phyloP scores from a whole-genome alignment of 1,140 invertebrate species.

The Pogonomyrmex californicus region DNA sequence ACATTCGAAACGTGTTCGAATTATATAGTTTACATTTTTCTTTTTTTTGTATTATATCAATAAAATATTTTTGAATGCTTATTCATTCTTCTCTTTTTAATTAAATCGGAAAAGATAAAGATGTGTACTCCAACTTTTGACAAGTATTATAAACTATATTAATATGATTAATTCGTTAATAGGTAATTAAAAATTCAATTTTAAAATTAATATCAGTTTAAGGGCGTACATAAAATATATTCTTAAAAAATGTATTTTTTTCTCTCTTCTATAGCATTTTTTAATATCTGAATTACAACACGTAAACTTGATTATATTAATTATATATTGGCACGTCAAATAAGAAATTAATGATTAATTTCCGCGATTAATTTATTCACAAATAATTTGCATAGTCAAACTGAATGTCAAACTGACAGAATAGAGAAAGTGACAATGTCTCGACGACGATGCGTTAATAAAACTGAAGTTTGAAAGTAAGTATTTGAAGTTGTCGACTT shows the following conservation, averaged over 20 bases:
- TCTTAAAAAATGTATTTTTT: neutral
- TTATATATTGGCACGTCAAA: neutral
- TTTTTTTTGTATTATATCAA: too few relatives aligned
- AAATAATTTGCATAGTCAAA: neutral
- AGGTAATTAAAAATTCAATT: neutral
- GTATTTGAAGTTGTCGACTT: slow-evolving; percentile 22
- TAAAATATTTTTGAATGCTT: too few relatives aligned
- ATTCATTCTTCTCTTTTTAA: too few relatives aligned
- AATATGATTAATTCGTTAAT: neutral
- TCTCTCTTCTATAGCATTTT: neutral
- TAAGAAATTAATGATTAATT: neutral
- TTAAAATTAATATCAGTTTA: too few relatives aligned
- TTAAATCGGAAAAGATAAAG: too few relatives aligned
- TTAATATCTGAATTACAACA: neutral
- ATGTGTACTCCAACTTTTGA: too few relatives aligned
- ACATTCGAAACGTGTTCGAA: neutral
- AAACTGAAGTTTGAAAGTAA: slow-evolving; percentile 3
- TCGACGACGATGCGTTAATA: neutral
- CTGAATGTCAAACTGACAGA: neutral
- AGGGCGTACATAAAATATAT: too few relatives aligned
- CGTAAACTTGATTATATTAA: neutral
- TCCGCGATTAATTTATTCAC: neutral
- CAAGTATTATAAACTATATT: neutral
- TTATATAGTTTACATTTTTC: too few relatives aligned
- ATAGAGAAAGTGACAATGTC: neutral